Evolutionary conservation across 2,888 invertebrate genomes (phyloP), one percentile per base, ranked within the genome.

Genomic region (Syrista parreyssii): DNA sequence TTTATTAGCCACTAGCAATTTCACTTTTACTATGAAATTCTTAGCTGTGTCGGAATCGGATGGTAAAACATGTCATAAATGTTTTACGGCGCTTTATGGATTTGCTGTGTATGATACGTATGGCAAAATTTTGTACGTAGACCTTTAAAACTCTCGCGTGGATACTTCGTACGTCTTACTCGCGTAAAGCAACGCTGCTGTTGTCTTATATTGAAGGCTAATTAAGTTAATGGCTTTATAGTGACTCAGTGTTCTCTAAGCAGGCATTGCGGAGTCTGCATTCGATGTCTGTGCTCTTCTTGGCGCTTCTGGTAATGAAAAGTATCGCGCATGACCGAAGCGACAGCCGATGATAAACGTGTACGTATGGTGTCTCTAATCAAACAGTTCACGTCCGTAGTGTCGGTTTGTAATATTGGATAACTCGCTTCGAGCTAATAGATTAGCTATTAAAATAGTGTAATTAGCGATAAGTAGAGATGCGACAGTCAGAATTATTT

Each of bases 191-290:
- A 6, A 2, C 15, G 55, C 55, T 55, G 55, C 9, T 55, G 55
- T 6, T 55, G 23, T 23, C 55, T 55, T 55, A 55, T 83, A 85
- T 86, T 78, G 80, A 83, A 79, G 75, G 75, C 82, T 85, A 86
- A 86, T 85, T 86, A 85, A 85, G 81, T 83, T 85, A 85, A 85
- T 85, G 84, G 80, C 81, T 79, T 79, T 73, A 73, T 73, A 75
- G 82, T 80, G 81, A 83, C 84, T 84, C 82, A 79, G 80, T 77
- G 33, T 76, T 55, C 68, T 72, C 69, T 79, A 74, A 76, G 79
- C 55, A 74, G 23, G 55, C 55, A 55, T 23, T 55, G 55, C 55
- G 9, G 9, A 9, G 55, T 23, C 23, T 55, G 23, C 9, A 23
- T 55, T 55, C 55, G 23, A 9, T 55, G 23, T 55, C 9, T 23